Conservation (phyloP, 2,113 vertebrate species). For the Callipepla californica region DNA sequence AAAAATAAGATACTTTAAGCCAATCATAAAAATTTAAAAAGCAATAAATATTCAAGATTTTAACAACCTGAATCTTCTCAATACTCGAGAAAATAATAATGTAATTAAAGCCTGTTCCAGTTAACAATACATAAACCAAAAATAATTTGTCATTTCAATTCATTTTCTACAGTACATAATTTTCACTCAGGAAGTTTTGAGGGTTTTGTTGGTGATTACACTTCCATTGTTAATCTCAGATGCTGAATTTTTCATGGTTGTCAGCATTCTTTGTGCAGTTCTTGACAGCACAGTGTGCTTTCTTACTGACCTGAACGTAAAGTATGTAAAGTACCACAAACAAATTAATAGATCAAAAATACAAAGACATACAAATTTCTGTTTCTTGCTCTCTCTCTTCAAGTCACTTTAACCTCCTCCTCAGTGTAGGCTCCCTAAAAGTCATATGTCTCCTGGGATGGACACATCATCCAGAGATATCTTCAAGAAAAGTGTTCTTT, state of each 20-base stretch:
- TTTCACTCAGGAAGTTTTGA: background rate
- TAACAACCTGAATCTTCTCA: background rate
- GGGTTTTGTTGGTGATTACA: background rate
- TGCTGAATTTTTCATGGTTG: background rate
- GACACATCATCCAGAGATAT: background rate
- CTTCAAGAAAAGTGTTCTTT: background rate
- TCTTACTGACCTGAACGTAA: background rate
- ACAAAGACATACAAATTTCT: background rate
- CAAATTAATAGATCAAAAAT: background rate
- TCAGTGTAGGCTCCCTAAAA: background rate
- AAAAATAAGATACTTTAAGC: background rate
- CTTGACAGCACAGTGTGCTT: background rate
- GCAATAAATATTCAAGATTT: background rate
- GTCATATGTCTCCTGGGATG: background rate
- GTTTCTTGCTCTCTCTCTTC: background rate
- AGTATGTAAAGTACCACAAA: background rate
- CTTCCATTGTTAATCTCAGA: background rate
- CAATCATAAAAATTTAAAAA: background rate
- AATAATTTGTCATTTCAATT: background rate
- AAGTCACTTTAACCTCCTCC: background rate
- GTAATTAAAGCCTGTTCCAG: background rate
- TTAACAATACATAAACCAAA: background rate
- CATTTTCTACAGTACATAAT: background rate
- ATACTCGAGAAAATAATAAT: background rate
- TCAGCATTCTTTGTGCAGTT: background rate